These are phyloP conservation scores for Rhegmatorhina hoffmannsi DNA, from an alignment of 2,113 vertebrate genomes.

Conservation along the genomic window DNA sequence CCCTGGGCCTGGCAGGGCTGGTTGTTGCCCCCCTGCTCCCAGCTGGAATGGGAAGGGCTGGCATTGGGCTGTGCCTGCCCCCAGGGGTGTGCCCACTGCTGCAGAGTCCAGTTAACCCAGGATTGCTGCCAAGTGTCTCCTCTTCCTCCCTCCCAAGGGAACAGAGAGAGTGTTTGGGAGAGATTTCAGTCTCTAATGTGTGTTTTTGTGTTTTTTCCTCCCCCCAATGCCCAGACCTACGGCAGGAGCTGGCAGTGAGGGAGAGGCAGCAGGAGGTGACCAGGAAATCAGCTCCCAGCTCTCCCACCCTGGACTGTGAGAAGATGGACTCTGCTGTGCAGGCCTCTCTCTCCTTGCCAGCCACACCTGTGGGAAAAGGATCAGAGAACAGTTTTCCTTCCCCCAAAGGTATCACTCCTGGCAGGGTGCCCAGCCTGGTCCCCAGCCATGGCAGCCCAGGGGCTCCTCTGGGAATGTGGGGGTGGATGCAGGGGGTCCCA, in stretches of 20 bases:
- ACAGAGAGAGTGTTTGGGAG: background rate
- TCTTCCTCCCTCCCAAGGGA: background rate
- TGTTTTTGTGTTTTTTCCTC: background rate
- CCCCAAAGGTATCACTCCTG: conserved; percentile 82
- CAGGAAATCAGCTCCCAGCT: conserved; percentile 94
- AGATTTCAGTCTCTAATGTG: fast-evolving
- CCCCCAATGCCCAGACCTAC: conserved; percentile 79
- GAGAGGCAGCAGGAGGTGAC: conserved; percentile 90
- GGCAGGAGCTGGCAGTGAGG: conserved; percentile 94
- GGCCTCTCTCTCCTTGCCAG: conserved; percentile 92
- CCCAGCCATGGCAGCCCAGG: background rate
- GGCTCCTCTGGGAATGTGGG: background rate
- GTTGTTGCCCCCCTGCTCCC: background rate
- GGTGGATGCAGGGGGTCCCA: background rate
- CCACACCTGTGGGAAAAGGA: conserved; percentile 90
- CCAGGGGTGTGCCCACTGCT: background rate
- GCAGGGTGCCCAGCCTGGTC: background rate
- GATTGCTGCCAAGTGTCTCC: background rate
- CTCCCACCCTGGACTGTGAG: conserved; percentile 91
- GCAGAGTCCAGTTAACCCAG: background rate
- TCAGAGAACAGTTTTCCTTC: conserved; percentile 87
- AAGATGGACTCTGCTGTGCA: conserved; percentile 94
- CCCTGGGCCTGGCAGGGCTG: background rate
- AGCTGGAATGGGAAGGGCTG: background rate
- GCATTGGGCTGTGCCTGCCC: background rate